phyloP scores from a whole-genome alignment of 2,888 invertebrate genomes.

The Limnephilus marmoratus region DNA sequence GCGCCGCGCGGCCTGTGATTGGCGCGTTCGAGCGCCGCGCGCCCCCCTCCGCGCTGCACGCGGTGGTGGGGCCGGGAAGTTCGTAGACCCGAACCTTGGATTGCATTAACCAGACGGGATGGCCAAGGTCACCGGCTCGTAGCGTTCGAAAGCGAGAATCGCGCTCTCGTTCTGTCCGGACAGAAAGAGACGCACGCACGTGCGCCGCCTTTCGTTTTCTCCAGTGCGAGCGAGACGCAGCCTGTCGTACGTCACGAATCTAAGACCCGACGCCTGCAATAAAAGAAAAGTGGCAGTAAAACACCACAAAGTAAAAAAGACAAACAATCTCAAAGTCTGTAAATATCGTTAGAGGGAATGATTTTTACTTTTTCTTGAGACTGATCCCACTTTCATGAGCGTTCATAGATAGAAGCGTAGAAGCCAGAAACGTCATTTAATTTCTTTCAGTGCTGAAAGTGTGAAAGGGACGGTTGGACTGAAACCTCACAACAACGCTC shows the following conservation, averaged over 20 bases:
- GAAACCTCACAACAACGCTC: slow-evolving; percentile 25
- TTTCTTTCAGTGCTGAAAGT: slow-evolving; percentile 32
- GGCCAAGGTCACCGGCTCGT: slow-evolving; percentile 83
- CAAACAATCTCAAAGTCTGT: not conserved
- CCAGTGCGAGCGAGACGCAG: slow-evolving; percentile 45
- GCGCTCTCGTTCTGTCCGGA: slow-evolving; percentile 59
- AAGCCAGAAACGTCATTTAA: slow-evolving; percentile 4
- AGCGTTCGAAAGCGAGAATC: slow-evolving; percentile 70
- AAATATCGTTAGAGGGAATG: not conserved
- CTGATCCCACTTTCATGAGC: not conserved
- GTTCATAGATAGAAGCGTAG: slow-evolving; percentile 24
- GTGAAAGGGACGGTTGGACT: slow-evolving; percentile 22
- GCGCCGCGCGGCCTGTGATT: slow-evolving; percentile 74
- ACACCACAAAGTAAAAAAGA: slow-evolving; percentile 13
- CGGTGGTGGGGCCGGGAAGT: slow-evolving; percentile 77
- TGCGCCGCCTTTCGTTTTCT: slow-evolving; percentile 49
- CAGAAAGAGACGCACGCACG: slow-evolving; percentile 55
- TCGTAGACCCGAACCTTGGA: slow-evolving; percentile 92
- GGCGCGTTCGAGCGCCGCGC: slow-evolving; percentile 72
- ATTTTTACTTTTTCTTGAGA: not conserved
- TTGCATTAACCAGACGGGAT: slow-evolving; percentile 85
- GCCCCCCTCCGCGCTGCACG: slow-evolving; percentile 71
- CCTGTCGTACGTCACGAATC: slow-evolving; percentile 37
- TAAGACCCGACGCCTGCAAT: not conserved
- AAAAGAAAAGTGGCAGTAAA: slow-evolving; percentile 2